Evolutionary conservation across 2,888 invertebrate genomes (phyloP), one percentile per base, ranked within the genome.

Genomic region (Lamellibrachia satsuma): DNA sequence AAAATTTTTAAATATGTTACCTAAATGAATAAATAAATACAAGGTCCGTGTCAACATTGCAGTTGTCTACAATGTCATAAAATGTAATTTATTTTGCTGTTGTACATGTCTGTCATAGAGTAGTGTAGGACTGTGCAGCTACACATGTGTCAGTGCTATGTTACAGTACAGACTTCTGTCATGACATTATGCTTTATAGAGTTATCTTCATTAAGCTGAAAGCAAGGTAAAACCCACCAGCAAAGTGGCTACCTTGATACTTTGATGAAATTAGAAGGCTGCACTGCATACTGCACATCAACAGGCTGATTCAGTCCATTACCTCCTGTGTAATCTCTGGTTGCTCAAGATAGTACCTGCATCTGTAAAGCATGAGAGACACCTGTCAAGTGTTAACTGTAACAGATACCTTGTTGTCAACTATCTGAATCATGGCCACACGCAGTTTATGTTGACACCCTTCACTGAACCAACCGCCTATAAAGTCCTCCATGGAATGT

Each of bases 381-480:
- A 39, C 75, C 75, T 22, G 75, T 75, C n/a, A 22, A 22, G 39
- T 39, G 39, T 39, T 39, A 39, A 39, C 39, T 75, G 75, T 75
- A 75, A 75, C 15, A 75, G 75, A 75, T 75, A 75, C 75, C 15
- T 2, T 75, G 75, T 75, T 75, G n/a, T 75, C 75, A 75, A 75
- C 75, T 15, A 75, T 75, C 22, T 75, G 75, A 75, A 75, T 15
- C 75, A 75, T 4, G 75, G 22, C n/a, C 22, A 75, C 75, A 75
- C 75, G 15, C 75, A 75, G 75, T 75, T 75, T 75, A 75, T 75
- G 75, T 75, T 75, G 75, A 75, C 75, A 75, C 75, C 75, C 15
- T 22, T 75, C 75, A 75, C 75, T 6, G 6, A n/a, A 75, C n/a
- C 75, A 75, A 22, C 75, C 75, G 22, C 75, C 75, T 75, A 75